Evolutionary conservation across 2,888 invertebrate genomes (phyloP).

Genomic region (Phymatocera aterrima): DNA sequence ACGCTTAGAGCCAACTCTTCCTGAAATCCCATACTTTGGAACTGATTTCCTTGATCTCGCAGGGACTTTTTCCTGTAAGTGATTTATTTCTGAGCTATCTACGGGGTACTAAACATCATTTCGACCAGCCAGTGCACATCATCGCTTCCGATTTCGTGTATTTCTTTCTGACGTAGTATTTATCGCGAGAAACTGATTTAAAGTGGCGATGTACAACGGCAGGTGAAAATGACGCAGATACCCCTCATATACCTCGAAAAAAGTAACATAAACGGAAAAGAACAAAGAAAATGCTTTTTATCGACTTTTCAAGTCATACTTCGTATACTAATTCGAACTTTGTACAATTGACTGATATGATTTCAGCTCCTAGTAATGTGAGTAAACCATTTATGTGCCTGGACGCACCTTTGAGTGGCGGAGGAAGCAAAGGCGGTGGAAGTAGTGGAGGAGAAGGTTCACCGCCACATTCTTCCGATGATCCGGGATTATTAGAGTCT

Average conservation of each 20-base stretch:
- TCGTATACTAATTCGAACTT: neutral
- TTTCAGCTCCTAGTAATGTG: slow-evolving; percentile 67
- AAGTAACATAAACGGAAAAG: too few relatives aligned
- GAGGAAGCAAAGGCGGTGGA: slow-evolving; percentile 76
- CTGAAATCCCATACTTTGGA: slow-evolving; percentile 92
- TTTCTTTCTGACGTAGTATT: too few relatives aligned
- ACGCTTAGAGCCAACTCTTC: slow-evolving; percentile 91
- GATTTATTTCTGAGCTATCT: slow-evolving; percentile 5
- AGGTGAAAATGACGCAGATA: too few relatives aligned
- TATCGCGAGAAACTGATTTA: too few relatives aligned
- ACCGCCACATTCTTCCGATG: slow-evolving; percentile 75
- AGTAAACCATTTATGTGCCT: slow-evolving; percentile 71
- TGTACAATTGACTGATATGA: neutral
- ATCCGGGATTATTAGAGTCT: slow-evolving; percentile 72
- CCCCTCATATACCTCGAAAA: too few relatives aligned
- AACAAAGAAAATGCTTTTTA: too few relatives aligned
- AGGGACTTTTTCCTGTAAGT: slow-evolving; percentile 83
- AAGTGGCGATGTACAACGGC: too few relatives aligned
- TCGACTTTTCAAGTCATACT: too few relatives aligned
- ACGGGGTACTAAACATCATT: too few relatives aligned
- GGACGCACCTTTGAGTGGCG: slow-evolving; percentile 76
- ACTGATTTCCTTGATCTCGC: slow-evolving; percentile 89
- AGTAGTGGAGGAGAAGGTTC: slow-evolving; percentile 74
- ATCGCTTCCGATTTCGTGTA: too few relatives aligned
- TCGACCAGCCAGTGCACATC: too few relatives aligned